Base-by-base conservation (phyloP, 2,113 vertebrate species). In the Galeopterus variegatus region DNA sequence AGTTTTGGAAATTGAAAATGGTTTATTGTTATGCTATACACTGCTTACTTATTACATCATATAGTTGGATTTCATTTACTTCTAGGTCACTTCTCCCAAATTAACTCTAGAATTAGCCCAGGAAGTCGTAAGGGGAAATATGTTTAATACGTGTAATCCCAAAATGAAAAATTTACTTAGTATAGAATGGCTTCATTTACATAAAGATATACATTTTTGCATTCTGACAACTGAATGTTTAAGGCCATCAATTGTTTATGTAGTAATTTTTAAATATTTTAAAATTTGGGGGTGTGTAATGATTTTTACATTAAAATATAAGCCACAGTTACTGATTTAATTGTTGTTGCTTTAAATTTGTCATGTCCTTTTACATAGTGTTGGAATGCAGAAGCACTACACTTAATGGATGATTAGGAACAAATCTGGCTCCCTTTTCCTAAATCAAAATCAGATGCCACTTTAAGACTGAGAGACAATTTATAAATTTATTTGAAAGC, bases 221-320 rank as follows among this genome's bases (percentile, higher is more conserved):
- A 15, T 41, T 88, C 94, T 88, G 65, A 65, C 17, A 75, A 77
- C 15, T 82, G 62, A 69, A n/a, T 28, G 67, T 89, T 48, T 62
- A 48, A 36, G 19, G 8, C 1, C 24, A 65, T 85, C n/a, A 94
- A 73, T 41, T 76, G 5, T 95, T 36, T 26, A 26, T 50, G 69
- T 94, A 33, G 77, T 13, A 76, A 50, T 50, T 4, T 7, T 90
- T 56, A 93, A 77, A 64, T 70, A 65, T 31, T 90, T 28, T 82
- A 48, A 88, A 84, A 14, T 90, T 52, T 93, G n/a, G 80, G 88
- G 70, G 87, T 72, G 41, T 31, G 83, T 36, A 62, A 67, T 73
- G 24, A 54, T 77, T 67, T 79, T 79, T 93, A 56, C 14, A 19
- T 76, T 70, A 12, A 45, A 84, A 24, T 90, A 28, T 81, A 4